Evolutionary conservation across 2,888 invertebrate species (phyloP).

Genomic region (Clepsis dumicolana): DNA sequence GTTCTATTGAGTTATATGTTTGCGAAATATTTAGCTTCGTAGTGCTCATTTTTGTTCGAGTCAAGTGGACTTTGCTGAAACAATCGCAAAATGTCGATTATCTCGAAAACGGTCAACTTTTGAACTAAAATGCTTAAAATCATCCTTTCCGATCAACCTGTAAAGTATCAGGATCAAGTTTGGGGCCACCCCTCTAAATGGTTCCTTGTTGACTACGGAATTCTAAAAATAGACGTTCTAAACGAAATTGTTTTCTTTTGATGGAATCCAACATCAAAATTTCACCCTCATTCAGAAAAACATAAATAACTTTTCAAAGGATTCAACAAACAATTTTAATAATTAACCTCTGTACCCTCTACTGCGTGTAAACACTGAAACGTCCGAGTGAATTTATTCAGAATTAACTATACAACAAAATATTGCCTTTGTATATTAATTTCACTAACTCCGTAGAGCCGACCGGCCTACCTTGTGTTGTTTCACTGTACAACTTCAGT

Average conservation of each 20-base stretch:
- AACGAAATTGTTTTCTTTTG: background rate
- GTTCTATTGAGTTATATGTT: too few relatives aligned
- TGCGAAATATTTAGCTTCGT: too few relatives aligned
- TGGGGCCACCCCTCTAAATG: too few relatives aligned
- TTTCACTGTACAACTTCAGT: conserved; percentile 20
- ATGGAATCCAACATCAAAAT: background rate
- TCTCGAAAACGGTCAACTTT: too few relatives aligned
- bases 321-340: conserved; percentile 10
- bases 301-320: conserved; percentile 5
- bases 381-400: conserved; percentile 16
- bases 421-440: conserved; percentile 31
- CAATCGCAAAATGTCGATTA: too few relatives aligned
- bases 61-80: too few relatives aligned
- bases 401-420: conserved; percentile 26
- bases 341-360: conserved; percentile 7
- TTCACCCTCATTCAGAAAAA: background rate
- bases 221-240: background rate
- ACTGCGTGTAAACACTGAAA: conserved; percentile 27
- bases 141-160: too few relatives aligned
- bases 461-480: conserved; percentile 20
- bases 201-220: background rate
- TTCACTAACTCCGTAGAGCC: conserved; percentile 17
- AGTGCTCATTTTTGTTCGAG: too few relatives aligned
- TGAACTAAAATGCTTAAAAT: too few relatives aligned
- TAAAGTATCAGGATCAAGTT: too few relatives aligned